Evolutionary conservation across 1,140 invertebrate species (phyloP).

Genomic region (Atta cephalotes): DNA sequence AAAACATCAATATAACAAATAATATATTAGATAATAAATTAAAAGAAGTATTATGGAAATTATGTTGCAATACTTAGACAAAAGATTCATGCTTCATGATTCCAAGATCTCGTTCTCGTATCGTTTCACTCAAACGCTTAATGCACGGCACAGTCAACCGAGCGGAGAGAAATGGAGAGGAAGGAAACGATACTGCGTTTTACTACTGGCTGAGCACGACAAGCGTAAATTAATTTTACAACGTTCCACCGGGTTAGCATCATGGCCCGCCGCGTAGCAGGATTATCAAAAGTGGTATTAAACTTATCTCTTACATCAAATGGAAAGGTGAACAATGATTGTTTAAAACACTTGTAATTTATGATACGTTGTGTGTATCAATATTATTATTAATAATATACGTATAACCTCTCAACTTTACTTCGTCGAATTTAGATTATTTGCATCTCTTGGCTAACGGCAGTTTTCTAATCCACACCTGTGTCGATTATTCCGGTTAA

Average conservation of each 20-base stretch:
- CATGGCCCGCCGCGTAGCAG: background rate
- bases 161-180: conserved; percentile 56
- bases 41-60: background rate
- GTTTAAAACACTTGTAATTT: background rate
- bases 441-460: background rate
- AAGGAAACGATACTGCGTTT: conserved; percentile 65
- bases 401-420: background rate
- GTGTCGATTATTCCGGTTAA: background rate
- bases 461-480: conserved; percentile 6
- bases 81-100: background rate
- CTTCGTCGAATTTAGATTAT: background rate
- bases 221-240: conserved; percentile 70
- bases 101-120: conserved; percentile 2
- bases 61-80: background rate
- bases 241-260: conserved; percentile 42
- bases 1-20: background rate
- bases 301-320: conserved; percentile 7
- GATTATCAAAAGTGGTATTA: background rate
- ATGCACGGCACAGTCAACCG: conserved; percentile 55
- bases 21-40: conserved; percentile 4
- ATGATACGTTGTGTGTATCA: background rate
- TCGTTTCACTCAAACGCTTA: conserved; percentile 25
- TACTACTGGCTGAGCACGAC: conserved; percentile 62
- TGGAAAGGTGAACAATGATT: background rate
- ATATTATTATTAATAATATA: background rate